Base-by-base conservation (phyloP, 2,113 vertebrate species). In the Atherinomorus stipes region DNA sequence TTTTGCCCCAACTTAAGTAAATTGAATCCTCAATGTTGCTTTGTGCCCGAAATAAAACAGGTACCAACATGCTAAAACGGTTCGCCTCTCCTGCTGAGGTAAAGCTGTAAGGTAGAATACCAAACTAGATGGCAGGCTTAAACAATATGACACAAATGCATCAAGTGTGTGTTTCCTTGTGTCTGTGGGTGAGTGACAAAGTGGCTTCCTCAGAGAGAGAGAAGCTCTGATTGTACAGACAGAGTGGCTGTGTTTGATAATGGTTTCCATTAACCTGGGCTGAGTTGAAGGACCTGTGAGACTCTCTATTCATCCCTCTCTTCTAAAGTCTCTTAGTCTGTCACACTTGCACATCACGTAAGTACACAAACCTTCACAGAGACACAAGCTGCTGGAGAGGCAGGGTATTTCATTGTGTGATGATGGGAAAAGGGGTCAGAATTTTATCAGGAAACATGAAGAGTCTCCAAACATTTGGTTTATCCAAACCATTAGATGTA, bases 201-300 rank as follows among this genome's bases (percentile, higher is more conserved):
- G 86, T 90, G 76, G 73, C 74, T 90, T 71, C 80, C 81, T 86
- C 44, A 28, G 85, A 89, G 74, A 89, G 83, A 80, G 83, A 34
- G 53, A 75, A 59, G 50, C 77, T 78, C 64, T 86, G 86, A 90
- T 86, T 85, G 89, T 85, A 72, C 83, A 88, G 89, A 90, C 82
- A 77, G 87, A 88, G 85, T 85, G 86, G 86, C 86, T 85, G 77
- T 82, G 86, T 87, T 88, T 89, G 88, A 91, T 93, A 90, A 90
- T 91, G 87, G 83, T 88, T 91, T 93, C 91, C 91, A 92, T 92
- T 93, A 92, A 93, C 91, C 89, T 90, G 81, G 73, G 88, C 80
- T 86, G 86, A 90, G 90, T 64, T 84, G 83, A 73, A 78, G 76
- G 86, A 89, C 87, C 91, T 81, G 60, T 45, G 85, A 91, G 91